A percentile compares a stretch with the other conserved stretches of the same genome.
Conservation (phyloP, 30 jellyfish, hydroid and myxozoan species). For the Aurelia coerulea region DNA sequence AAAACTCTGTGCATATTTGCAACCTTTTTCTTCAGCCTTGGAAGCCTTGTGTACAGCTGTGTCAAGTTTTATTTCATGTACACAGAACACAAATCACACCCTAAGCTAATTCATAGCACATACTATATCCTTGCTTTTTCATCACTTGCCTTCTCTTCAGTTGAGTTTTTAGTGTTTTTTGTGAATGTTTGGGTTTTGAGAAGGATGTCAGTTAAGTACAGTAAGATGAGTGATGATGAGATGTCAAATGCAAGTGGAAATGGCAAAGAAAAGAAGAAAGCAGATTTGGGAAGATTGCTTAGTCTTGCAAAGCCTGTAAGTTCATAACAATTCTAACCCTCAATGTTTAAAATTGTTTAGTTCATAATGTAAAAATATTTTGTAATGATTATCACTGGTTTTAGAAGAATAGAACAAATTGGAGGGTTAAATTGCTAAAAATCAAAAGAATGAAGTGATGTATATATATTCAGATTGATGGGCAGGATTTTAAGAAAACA, state of each 20-base stretch:
- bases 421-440: too few species aligned
- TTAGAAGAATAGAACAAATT: too few species aligned
- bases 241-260: slow-evolving; percentile 3
- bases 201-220: slow-evolving; percentile 30
- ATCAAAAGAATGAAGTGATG: too few species aligned
- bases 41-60: slow-evolving; percentile 60
- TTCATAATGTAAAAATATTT: too few species aligned
- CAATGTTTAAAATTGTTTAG: too few species aligned
- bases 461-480: too few species aligned
- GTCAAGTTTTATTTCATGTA: slow-evolving; percentile 64
- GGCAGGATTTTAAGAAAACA: too few species aligned
- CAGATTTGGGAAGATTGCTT: slow-evolving; percentile 67
- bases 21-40: slow-evolving; percentile 30
- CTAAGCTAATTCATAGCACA: slow-evolving; percentile 23
- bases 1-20: background rate
- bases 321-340: background rate
- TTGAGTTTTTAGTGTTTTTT: slow-evolving; percentile 60
- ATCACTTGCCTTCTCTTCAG: slow-evolving; percentile 57
- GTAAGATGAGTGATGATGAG: slow-evolving; percentile 10
- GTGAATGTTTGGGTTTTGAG: slow-evolving; percentile 32
- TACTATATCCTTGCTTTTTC: slow-evolving; percentile 72
- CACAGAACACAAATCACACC: slow-evolving; percentile 19
- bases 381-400: too few species aligned
- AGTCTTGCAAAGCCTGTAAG: slow-evolving; percentile 87
- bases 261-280: slow-evolving; percentile 34